Evolutionary conservation across 2,888 invertebrate species (phyloP).

Genomic region (Diloba caeruleocephala): DNA sequence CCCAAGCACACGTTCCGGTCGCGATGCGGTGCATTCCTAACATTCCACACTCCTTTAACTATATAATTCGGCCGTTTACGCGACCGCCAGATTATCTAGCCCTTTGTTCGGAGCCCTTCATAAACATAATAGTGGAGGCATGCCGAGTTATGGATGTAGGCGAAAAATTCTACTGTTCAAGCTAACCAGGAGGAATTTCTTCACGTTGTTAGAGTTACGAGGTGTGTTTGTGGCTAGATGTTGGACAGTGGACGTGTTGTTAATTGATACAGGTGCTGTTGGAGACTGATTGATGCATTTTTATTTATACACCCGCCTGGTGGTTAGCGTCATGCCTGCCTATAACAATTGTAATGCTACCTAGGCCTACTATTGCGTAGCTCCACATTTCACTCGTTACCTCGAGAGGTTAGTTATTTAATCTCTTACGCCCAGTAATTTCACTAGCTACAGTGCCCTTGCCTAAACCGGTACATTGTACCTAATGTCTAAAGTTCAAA

Average conservation of each 20-base stretch:
- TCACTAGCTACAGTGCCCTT: too few relatives aligned
- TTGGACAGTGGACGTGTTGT: not conserved
- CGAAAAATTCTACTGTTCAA: slow-evolving; percentile 56
- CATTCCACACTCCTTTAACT: slow-evolving; percentile 72
- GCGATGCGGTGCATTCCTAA: slow-evolving; percentile 57
- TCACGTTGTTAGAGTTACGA: slow-evolving; percentile 37
- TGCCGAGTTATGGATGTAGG: slow-evolving; percentile 66
- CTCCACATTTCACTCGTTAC: too few relatives aligned
- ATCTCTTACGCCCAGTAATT: too few relatives aligned
- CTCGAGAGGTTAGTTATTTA: too few relatives aligned
- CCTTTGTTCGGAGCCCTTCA: slow-evolving; percentile 80
- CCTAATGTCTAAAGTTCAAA: too few relatives aligned
- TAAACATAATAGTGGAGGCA: slow-evolving; percentile 73
- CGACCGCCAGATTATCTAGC: slow-evolving; percentile 71
- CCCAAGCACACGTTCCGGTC: slow-evolving; percentile 53
- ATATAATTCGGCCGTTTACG: slow-evolving; percentile 83
- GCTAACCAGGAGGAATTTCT: slow-evolving; percentile 48
- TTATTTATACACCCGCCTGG: too few relatives aligned
- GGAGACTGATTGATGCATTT: too few relatives aligned
- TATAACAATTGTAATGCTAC: too few relatives aligned
- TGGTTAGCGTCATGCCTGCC: too few relatives aligned
- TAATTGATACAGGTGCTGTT: too few relatives aligned
- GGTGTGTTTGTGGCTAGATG: slow-evolving; percentile 15
- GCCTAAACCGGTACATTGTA: too few relatives aligned
- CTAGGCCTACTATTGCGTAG: too few relatives aligned